Conservation (phyloP, 2,113 vertebrate genomes). For the Ranitomeya imitator region DNA sequence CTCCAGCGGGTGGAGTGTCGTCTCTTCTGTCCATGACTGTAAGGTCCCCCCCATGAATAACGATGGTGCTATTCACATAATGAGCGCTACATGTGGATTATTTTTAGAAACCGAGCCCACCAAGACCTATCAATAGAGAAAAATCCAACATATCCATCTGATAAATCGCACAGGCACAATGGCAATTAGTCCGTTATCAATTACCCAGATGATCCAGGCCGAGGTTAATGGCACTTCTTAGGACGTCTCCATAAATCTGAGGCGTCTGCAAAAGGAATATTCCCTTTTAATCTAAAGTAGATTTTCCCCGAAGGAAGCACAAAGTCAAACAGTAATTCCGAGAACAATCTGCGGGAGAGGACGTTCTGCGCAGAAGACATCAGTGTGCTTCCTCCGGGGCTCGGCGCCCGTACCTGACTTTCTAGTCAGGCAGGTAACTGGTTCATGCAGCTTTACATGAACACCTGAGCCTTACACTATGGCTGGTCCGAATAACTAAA, state of each 20-base stretch:
- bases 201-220: conserved; percentile 25
- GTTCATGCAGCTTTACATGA: too few species aligned
- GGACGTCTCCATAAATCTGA: not conserved
- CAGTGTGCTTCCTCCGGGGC: not conserved
- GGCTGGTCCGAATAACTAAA: too few species aligned
- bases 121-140: not conserved
- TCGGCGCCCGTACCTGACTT: not conserved
- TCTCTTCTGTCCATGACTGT: not conserved
- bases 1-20: not conserved
- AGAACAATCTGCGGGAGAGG: not conserved
- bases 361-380: not conserved
- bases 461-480: too few species aligned
- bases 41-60: not conserved
- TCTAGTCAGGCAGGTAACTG: too few species aligned
- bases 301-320: conserved; percentile 55
- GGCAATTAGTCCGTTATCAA: conserved; percentile 21
- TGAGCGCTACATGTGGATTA: not conserved
- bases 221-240: conserved; percentile 30
- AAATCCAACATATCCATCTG: not conserved
- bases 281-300: conserved; percentile 51
- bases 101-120: not conserved
- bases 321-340: conserved; percentile 37
- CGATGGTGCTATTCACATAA: not conserved
- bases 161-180: conserved; percentile 34
- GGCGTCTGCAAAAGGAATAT: conserved; percentile 48